phyloP scores from a whole-genome alignment of 2,888 invertebrate species.

The Sminthurinus aureus region DNA sequence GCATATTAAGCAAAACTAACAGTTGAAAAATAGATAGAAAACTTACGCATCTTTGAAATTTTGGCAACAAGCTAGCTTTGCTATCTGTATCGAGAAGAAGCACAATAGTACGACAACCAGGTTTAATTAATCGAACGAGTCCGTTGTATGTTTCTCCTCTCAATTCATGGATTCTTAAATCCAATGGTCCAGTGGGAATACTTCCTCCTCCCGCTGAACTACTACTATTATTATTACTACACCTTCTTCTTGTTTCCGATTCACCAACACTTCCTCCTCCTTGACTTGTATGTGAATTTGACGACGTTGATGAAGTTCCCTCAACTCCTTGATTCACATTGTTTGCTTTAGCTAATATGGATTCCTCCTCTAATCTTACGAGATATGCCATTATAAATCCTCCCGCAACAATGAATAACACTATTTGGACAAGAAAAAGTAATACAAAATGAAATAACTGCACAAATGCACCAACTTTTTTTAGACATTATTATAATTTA shows the following conservation, averaged over 20 bases:
- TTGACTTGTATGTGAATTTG: neutral
- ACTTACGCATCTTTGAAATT: conserved; percentile 91
- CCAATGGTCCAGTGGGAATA: conserved; percentile 61
- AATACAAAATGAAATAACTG: too few relatives aligned
- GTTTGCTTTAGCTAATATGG: conserved; percentile 57
- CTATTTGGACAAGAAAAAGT: conserved; percentile 48
- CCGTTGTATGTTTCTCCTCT: conserved; percentile 95
- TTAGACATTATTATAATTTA: too few relatives aligned
- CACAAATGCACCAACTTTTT: too few relatives aligned
- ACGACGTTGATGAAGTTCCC: neutral
- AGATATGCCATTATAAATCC: conserved; percentile 88
- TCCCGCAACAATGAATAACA: conserved; percentile 77
- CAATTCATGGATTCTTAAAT: conserved; percentile 87
- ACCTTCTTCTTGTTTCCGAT: conserved; percentile 60
- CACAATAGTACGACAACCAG: conserved; percentile 93
- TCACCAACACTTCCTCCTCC: neutral
- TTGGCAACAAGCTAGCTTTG: conserved; percentile 83
- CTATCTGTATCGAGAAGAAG: conserved; percentile 89
- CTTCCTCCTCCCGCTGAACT: conserved; percentile 63
- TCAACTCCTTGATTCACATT: conserved; percentile 28
- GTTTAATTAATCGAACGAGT: conserved; percentile 87
- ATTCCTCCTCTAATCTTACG: conserved; percentile 63
- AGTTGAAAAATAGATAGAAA: too few relatives aligned
- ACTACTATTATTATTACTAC: conserved; percentile 60
- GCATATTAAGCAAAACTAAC: too few relatives aligned